These are phyloP conservation scores for Microctenopoma steveboyesi DNA, from an alignment of 2,797 vertebrate species.

Conservation along the genomic window DNA sequence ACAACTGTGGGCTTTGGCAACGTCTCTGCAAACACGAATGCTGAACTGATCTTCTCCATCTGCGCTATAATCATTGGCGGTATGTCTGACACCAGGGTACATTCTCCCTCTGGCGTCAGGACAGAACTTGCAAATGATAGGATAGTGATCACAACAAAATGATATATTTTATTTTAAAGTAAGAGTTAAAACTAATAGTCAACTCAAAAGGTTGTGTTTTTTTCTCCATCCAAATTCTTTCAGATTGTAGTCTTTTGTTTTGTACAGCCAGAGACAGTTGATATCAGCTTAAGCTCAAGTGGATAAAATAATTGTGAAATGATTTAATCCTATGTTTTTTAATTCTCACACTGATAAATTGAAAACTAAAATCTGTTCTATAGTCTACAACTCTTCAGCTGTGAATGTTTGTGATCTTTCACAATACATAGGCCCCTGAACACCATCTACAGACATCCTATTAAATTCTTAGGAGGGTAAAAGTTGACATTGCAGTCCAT, in stretches of 20 bases:
- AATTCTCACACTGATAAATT: conserved; percentile 2
- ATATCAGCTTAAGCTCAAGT: no score
- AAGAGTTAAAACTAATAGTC: no score
- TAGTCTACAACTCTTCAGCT: conserved; percentile 13
- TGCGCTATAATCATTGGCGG: conserved; percentile 97
- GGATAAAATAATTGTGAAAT: no score
- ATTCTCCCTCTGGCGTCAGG: conserved; percentile 43
- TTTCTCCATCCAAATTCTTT: no score
- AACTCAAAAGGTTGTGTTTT: no score
- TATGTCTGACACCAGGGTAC: conserved; percentile 70
- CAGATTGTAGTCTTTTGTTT: no score
- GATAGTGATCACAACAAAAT: no score
- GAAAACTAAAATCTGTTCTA: conserved; percentile 14
- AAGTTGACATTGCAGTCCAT: conserved; percentile 37
- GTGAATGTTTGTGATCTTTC: conserved; percentile 31
- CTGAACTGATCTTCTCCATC: conserved; percentile 98
- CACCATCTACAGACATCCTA: conserved; percentile 24
- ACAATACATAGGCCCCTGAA: conserved; percentile 9
- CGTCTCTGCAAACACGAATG: conserved; percentile 95
- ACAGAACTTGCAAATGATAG: conserved; percentile 2
- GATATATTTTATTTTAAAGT: no score
- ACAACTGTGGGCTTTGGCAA: conserved; percentile 97
- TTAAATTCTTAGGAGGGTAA: conserved; percentile 53
- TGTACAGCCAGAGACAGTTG: no score
- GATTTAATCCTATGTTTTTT: no score